These are phyloP conservation scores for Drosophila tripunctata DNA, from an alignment of 2,888 invertebrate genomes.

Conservation along the genomic window DNA sequence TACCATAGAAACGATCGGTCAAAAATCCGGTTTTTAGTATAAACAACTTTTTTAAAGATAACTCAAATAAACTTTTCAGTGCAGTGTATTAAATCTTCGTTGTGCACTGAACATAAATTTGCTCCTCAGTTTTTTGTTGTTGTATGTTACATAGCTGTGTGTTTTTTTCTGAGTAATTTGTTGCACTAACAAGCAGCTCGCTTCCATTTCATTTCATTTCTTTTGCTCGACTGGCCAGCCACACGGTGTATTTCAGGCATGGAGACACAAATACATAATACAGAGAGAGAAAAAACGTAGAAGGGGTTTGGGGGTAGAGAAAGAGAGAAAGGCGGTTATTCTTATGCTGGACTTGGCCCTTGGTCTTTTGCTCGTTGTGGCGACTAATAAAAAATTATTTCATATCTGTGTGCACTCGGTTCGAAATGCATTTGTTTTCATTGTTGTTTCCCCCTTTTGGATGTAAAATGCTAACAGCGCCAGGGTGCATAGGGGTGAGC, in stretches of 20 bases:
- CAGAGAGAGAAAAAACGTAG: not conserved
- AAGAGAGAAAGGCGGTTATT: not conserved
- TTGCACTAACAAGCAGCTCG: constrained; percentile 74
- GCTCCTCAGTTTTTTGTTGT: not conserved
- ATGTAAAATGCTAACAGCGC: too few species aligned
- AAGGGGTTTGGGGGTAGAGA: not conserved
- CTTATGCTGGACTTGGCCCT: not conserved
- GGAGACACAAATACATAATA: too few species aligned
- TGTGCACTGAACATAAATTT: not conserved
- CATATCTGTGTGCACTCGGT: constrained; percentile 57
- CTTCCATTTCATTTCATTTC: constrained; percentile 71
- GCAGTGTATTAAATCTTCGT: not conserved
- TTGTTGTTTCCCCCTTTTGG: constrained; percentile 60
- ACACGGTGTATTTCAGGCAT: constrained; percentile 18
- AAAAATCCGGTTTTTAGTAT: not conserved
- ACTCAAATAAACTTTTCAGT: not conserved
- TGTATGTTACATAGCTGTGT: constrained; percentile 1
- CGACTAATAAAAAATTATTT: constrained; percentile 75
- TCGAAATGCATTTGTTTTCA: constrained; percentile 74
- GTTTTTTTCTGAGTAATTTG: constrained; percentile 66
- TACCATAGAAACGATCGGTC: too few species aligned
- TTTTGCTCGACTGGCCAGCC: constrained; percentile 49
- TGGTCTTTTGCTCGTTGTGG: constrained; percentile 26
- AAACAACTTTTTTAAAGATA: not conserved
- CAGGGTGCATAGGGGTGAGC: constrained; percentile 4